phyloP scores from a whole-genome alignment of 2,888 invertebrate species.

The Nineta flava region DNA sequence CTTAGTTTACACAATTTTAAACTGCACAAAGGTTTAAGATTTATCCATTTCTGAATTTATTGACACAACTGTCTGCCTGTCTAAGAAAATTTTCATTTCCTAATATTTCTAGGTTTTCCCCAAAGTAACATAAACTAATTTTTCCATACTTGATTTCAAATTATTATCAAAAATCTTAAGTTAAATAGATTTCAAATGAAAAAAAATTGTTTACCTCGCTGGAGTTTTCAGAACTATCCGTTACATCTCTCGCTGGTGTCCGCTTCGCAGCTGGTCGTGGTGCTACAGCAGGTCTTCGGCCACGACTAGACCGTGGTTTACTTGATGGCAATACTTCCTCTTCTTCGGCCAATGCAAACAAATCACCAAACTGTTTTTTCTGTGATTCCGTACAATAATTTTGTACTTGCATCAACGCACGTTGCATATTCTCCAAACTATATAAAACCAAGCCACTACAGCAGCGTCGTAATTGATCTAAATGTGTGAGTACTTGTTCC shows the following conservation, averaged over 20 bases:
- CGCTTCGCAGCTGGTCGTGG: constrained; percentile 25
- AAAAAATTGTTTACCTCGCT: constrained; percentile 47
- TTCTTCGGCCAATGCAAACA: constrained; percentile 80
- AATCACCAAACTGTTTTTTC: constrained; percentile 78
- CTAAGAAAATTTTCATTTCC: too few relatives aligned
- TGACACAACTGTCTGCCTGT: too few relatives aligned
- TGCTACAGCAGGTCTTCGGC: constrained; percentile 21
- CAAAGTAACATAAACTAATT: too few relatives aligned
- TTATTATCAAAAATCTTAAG: too few relatives aligned
- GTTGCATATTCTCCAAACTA: constrained; percentile 80
- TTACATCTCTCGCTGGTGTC: constrained; percentile 35
- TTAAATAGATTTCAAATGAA: too few relatives aligned
- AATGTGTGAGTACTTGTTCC: constrained; percentile 78
- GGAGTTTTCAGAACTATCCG: constrained; percentile 58
- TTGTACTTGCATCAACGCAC: constrained; percentile 77
- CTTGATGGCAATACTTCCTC: constrained; percentile 56
- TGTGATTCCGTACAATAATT: constrained; percentile 75
- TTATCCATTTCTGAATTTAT: too few relatives aligned
- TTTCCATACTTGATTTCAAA: too few relatives aligned
- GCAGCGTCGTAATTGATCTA: constrained; percentile 74
- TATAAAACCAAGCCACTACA: constrained; percentile 67
- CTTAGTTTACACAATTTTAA: too few relatives aligned
- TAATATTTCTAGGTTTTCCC: too few relatives aligned
- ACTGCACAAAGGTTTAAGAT: too few relatives aligned
- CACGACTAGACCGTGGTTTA: constrained; percentile 41